Conservation (phyloP, 2,888 invertebrate species). For the Monopis laevigella region DNA sequence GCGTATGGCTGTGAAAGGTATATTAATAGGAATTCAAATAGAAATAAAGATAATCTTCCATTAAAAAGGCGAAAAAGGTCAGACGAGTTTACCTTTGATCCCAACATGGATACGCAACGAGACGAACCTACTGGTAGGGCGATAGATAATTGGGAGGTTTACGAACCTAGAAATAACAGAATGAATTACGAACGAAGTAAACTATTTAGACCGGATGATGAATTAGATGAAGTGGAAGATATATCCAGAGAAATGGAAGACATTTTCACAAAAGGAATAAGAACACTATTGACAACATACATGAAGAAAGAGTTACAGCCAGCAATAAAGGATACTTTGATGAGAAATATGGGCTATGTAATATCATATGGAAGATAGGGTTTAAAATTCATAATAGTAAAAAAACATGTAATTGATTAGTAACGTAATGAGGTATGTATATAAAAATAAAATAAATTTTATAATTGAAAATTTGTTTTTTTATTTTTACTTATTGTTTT, state of each 20-base stretch:
- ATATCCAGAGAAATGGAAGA: constrained; percentile 85
- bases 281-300: constrained; percentile 81
- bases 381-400: not conserved
- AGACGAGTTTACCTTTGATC: constrained; percentile 52
- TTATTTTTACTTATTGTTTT: not conserved
- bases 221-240: constrained; percentile 70
- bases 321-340: constrained; percentile 85
- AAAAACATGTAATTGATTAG: constrained; percentile 1
- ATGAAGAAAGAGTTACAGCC: constrained; percentile 87
- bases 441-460: not conserved
- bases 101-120: constrained; percentile 30
- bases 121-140: constrained; percentile 33
- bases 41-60: constrained; percentile 47
- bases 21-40: constrained; percentile 48
- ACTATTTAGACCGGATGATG: constrained; percentile 58
- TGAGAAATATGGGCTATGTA: constrained; percentile 89
- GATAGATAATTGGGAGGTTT: constrained; percentile 42
- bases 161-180: constrained; percentile 41
- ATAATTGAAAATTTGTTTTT: too few species aligned
- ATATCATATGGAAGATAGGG: constrained; percentile 75
- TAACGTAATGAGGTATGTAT: not conserved
- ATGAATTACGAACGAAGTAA: constrained; percentile 56
- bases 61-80: constrained; percentile 40
- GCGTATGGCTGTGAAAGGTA: constrained; percentile 82
- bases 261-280: constrained; percentile 83